phyloP scores from a whole-genome alignment of 1,140 invertebrate species.

The Heliconius hewitsoni region DNA sequence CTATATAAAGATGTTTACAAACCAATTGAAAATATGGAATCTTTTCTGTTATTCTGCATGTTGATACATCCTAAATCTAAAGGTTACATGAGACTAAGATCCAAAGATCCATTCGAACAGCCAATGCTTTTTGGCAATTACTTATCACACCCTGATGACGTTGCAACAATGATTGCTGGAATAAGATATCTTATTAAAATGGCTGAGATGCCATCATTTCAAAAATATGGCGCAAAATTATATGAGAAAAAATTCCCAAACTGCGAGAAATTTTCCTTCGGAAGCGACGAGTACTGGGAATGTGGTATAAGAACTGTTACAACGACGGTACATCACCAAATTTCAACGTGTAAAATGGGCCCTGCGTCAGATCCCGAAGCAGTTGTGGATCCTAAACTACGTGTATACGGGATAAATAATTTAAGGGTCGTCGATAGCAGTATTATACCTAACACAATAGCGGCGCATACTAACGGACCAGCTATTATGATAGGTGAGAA shows the following conservation, averaged over 20 bases:
- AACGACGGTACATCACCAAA: constrained; percentile 86
- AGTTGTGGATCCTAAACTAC: constrained; percentile 88
- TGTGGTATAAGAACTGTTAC: constrained; percentile 86
- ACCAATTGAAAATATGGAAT: constrained; percentile 83
- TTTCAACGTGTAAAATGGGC: constrained; percentile 90
- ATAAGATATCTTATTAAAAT: constrained; percentile 85
- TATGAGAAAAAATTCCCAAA: constrained; percentile 83
- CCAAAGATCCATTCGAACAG: constrained; percentile 87
- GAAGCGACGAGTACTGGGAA: constrained; percentile 86
- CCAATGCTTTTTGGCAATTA: constrained; percentile 90
- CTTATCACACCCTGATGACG: constrained; percentile 84
- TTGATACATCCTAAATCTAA: constrained; percentile 88
- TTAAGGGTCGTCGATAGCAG: constrained; percentile 89
- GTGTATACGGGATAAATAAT: constrained; percentile 85
- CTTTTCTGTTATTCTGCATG: constrained; percentile 86
- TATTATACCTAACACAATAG: constrained; percentile 87
- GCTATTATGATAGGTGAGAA: constrained; percentile 94
- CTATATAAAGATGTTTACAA: constrained; percentile 82
- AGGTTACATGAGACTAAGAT: constrained; percentile 85
- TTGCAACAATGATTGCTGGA: constrained; percentile 85
- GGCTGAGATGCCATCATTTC: constrained; percentile 82
- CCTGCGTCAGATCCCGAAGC: constrained; percentile 83
- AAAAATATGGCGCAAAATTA: constrained; percentile 82
- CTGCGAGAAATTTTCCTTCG: constrained; percentile 81
- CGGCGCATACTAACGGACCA: constrained; percentile 87